Percentiles rank a stretch among this genome's conserved stretches.
phyloP scores from a whole-genome alignment of 2,888 invertebrate genomes.

The Aradus depressus region DNA sequence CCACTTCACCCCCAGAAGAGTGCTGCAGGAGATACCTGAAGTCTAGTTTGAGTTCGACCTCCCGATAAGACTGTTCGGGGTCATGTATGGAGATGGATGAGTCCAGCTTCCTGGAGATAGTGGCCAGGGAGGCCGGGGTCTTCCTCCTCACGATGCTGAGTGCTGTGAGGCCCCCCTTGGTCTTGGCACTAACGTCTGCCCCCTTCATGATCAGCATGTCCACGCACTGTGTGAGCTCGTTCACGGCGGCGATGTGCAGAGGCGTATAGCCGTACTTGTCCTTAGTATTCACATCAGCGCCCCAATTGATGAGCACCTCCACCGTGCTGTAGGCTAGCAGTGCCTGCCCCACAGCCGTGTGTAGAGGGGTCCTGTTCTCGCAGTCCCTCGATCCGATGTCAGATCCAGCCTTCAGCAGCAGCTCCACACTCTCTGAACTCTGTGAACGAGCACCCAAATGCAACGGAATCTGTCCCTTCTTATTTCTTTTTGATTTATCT shows the following conservation, averaged over 20 bases:
- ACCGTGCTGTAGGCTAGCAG: conserved; percentile 69
- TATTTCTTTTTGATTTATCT: conserved; percentile 60
- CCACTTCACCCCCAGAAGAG: conserved; percentile 72
- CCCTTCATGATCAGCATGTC: conserved; percentile 73
- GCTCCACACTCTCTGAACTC: conserved; percentile 68
- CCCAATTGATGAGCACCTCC: conserved; percentile 62
- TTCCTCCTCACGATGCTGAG: conserved; percentile 74
- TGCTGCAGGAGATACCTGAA: conserved; percentile 72
- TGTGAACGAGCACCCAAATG: conserved; percentile 74
- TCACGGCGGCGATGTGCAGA: conserved; percentile 72
- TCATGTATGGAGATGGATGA: conserved; percentile 48
- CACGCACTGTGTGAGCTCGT: conserved; percentile 73
- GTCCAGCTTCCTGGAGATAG: conserved; percentile 71
- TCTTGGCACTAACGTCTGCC: conserved; percentile 79
- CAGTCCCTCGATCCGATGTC: conserved; percentile 70
- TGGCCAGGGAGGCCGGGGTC: conserved; percentile 73
- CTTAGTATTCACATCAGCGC: conserved; percentile 69
- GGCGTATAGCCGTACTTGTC: conserved; percentile 80
- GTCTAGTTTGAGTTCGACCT: conserved; percentile 70
- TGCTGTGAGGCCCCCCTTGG: conserved; percentile 76
- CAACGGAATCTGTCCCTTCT: conserved; percentile 70
- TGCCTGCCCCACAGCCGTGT: conserved; percentile 75
- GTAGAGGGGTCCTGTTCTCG: conserved; percentile 69
- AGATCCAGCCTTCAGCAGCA: conserved; percentile 60
- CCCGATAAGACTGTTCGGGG: conserved; percentile 54